Percentiles rank a stretch among this genome's conserved stretches.
phyloP scores from a whole-genome alignment of 2,113 vertebrate species.

The Vidua macroura region DNA sequence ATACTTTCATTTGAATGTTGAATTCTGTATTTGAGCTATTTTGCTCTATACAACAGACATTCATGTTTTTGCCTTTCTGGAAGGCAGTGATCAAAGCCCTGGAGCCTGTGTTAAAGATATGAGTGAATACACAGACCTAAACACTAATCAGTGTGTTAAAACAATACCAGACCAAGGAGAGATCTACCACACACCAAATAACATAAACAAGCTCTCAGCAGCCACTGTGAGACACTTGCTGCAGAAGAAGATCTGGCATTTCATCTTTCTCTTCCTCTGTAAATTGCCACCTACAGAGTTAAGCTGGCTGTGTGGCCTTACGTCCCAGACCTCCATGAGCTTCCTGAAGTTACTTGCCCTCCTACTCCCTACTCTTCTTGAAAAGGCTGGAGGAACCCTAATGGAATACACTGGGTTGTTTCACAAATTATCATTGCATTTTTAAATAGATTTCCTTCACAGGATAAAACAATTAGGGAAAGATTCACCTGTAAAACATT shows the following conservation, averaged over 20 bases:
- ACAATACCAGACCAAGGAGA: not conserved
- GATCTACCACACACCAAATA: not conserved
- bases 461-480: not conserved
- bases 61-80: not conserved
- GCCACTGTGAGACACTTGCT: not conserved
- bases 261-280: not conserved
- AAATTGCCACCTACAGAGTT: not conserved
- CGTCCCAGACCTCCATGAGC: not conserved
- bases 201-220: not conserved
- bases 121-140: not conserved
- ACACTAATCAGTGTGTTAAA: not conserved
- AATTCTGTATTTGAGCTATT: not conserved
- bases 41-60: not conserved
- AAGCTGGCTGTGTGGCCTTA: not conserved
- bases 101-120: not conserved
- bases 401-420: not conserved
- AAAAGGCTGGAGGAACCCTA: not conserved
- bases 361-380: not conserved
- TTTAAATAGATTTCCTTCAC: not conserved
- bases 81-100: not conserved
- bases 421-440: not conserved
- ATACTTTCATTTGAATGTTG: not conserved
- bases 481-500: not conserved
- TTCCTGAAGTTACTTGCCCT: not conserved
- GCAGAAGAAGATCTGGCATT: not conserved